Percentiles rank a stretch among this genome's conserved stretches.
These are phyloP conservation scores for Plutomurus gul DNA, from an alignment of 1,140 invertebrate genomes.

Conservation along the genomic window DNA sequence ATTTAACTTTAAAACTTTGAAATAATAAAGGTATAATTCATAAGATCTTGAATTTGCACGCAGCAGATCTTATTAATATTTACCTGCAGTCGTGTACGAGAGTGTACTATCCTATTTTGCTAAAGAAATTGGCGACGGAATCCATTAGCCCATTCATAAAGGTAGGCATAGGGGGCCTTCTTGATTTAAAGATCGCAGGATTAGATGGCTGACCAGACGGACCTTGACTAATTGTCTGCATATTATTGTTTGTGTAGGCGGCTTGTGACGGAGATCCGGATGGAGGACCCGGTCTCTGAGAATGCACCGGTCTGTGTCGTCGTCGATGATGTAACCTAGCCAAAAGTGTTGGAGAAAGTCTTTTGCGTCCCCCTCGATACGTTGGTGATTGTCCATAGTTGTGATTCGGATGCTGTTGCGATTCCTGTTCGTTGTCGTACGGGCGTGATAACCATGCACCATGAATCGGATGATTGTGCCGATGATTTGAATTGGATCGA, in stretches of 20 bases:
- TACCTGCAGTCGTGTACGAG: too few relatives aligned
- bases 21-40: too few relatives aligned
- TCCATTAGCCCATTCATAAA: constrained; percentile 51
- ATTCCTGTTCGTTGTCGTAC: not conserved
- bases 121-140: constrained; percentile 48
- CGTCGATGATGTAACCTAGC: not conserved
- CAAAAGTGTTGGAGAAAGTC: not conserved
- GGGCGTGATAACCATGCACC: not conserved
- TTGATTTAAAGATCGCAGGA: not conserved
- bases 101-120: constrained; percentile 40
- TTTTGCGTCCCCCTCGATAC: not conserved
- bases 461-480: not conserved
- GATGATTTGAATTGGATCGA: not conserved
- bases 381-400: not conserved
- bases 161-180: not conserved
- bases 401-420: not conserved
- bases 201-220: not conserved
- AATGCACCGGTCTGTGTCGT: not conserved
- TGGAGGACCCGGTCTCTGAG: not conserved
- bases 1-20: too few relatives aligned
- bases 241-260: not conserved
- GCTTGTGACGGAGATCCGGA: not conserved
- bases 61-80: too few relatives aligned
- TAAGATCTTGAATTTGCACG: too few relatives aligned
- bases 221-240: not conserved